Evolutionary conservation across 2,797 vertebrate genomes (phyloP).

Genomic region (Sphenopsis melanotis): DNA sequence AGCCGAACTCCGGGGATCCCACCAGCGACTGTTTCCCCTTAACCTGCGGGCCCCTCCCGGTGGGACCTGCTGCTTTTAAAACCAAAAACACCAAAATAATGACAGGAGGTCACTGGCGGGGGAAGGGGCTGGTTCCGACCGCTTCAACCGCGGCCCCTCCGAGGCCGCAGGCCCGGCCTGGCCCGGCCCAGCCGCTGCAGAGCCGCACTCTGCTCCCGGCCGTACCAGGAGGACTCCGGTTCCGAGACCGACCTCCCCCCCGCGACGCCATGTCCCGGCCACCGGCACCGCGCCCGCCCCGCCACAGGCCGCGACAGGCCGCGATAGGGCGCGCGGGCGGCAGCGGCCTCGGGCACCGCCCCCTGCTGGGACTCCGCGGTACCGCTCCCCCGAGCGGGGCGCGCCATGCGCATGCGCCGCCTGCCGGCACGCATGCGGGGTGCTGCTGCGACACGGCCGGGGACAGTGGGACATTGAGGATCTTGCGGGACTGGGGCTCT

Average conservation of each 20-base stretch:
- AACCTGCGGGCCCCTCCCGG: background rate
- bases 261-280: background rate
- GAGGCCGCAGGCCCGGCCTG: background rate
- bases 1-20: fast-evolving
- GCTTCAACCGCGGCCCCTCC: background rate
- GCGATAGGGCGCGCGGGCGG: fast-evolving
- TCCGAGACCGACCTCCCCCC: background rate
- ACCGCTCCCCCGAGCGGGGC: background rate
- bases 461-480: fast-evolving
- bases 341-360: background rate
- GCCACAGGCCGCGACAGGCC: too few species aligned
- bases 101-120: fast-evolving
- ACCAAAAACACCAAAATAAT: fast-evolving
- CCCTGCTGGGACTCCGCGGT: background rate
- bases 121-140: background rate
- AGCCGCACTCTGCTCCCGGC: background rate
- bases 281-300: fast-evolving
- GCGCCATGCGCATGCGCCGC: background rate
- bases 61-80: background rate
- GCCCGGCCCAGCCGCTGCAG: background rate
- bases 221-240: background rate
- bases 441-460: too few species aligned
- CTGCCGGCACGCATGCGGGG: fast-evolving
- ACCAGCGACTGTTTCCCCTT: fast-evolving
- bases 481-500: fast-evolving